These are phyloP conservation scores for Drosophila fungiperda DNA, from an alignment of 2,888 invertebrate species.

Conservation along the genomic window DNA sequence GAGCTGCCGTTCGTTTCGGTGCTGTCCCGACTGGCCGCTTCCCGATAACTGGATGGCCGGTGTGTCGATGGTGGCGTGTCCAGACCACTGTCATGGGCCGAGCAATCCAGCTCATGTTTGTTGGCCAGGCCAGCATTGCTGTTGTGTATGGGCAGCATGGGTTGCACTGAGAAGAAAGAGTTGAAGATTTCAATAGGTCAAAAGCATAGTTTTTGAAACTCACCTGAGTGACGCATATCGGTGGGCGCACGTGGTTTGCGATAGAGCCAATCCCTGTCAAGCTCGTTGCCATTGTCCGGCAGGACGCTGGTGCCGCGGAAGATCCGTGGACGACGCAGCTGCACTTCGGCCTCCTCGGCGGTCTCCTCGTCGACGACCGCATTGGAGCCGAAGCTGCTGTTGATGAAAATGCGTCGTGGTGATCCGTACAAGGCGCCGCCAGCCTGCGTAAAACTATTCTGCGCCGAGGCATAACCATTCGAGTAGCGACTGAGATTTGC, in stretches of 20 bases:
- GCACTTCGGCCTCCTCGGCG: slow-evolving; percentile 83
- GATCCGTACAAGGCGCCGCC: slow-evolving; percentile 81
- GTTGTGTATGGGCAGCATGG: slow-evolving; percentile 77
- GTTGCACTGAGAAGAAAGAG: slow-evolving; percentile 85
- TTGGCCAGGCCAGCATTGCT: slow-evolving; percentile 55
- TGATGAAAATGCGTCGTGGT: slow-evolving; percentile 83
- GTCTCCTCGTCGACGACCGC: slow-evolving; percentile 84
- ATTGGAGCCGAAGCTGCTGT: slow-evolving; percentile 83
- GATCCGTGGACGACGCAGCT: slow-evolving; percentile 81
- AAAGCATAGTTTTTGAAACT: slow-evolving; percentile 20
- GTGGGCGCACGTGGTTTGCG: slow-evolving; percentile 84
- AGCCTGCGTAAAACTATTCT: slow-evolving; percentile 82
- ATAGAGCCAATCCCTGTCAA: slow-evolving; percentile 84
- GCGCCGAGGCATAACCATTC: slow-evolving; percentile 83
- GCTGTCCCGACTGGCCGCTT: slow-evolving; percentile 81
- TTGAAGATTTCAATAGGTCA: neutral
- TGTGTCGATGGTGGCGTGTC: slow-evolving; percentile 86
- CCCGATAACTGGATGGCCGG: slow-evolving; percentile 85
- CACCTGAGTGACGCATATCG: slow-evolving; percentile 85
- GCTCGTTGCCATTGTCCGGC: slow-evolving; percentile 84
- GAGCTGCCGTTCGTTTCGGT: slow-evolving; percentile 84
- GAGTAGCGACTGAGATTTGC: slow-evolving; percentile 83
- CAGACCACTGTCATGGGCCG: slow-evolving; percentile 85
- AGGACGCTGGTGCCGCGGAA: slow-evolving; percentile 76
- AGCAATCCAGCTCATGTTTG: slow-evolving; percentile 87